Base-by-base conservation (phyloP, 2,113 vertebrate species). In the Mesitornis unicolor region DNA sequence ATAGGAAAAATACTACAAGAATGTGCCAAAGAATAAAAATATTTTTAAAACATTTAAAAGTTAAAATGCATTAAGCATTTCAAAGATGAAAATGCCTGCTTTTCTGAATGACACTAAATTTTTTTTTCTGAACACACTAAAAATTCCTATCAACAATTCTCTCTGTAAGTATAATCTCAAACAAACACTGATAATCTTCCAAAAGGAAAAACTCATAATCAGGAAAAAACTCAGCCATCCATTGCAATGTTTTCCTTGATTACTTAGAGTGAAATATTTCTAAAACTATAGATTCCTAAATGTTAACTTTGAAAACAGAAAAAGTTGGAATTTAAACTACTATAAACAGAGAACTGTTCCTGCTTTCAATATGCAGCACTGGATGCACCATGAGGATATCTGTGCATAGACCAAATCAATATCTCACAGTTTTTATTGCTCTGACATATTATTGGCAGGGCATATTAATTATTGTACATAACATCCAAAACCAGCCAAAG, bases 1-100 rank as follows among this genome's bases (percentile, higher is more conserved):
- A 90, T 85, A 90, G 74, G 54, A 94, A 96, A 96, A 89, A 93
- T 83, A 57, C 84, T 89, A 18, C 26, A 78, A 89, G 38, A 48
- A 91, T 89, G 51, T 92, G 86, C 84, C 76, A 92, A 89, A 95
- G n/a, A 36, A 75, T 95, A 45, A 87, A 95, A 79, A 53, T 84
- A 77, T 76, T 95, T 95, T 84, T 1, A 53, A 77, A 86, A 87
- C 11, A 84, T 96, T 77, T 80, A 51, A 17, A 89, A 75, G 54
- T 64, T 91, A 87, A 90, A 87, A 94, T 89, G 91, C 74, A 89
- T 95, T 93, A 93, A 87, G 22, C 18, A 57, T 87, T 87, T 77
- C 50, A 88, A 68, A 69, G 50, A 77, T 87, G 29, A 87, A 93
- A 93, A 76, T 76, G 26, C 14, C 43, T 69, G 48, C 61, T 83